Conservation (phyloP, 2,888 invertebrate species). For the Lagria hirta region DNA sequence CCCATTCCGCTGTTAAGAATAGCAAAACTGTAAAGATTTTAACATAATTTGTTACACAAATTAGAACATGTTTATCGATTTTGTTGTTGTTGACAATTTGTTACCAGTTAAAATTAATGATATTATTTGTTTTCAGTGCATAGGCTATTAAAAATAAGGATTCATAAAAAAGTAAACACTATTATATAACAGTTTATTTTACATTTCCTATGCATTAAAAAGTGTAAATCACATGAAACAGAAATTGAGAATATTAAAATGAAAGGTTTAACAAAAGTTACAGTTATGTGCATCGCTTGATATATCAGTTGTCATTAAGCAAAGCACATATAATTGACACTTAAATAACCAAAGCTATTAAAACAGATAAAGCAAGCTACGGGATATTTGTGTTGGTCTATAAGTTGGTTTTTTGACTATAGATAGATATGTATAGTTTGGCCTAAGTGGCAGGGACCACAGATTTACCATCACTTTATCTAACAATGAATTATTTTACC, state of each 20-base stretch:
- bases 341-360: conserved; percentile 23
- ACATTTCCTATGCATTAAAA: conserved; percentile 27
- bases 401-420: conserved; percentile 18
- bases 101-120: too few relatives aligned
- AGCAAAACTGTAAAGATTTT: too few relatives aligned
- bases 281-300: conserved; percentile 20
- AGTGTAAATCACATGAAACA: conserved; percentile 22
- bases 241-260: conserved; percentile 11
- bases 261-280: conserved; percentile 10
- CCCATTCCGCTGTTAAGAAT: too few relatives aligned
- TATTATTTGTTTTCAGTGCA: too few relatives aligned
- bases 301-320: conserved; percentile 21
- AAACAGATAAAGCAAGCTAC: conserved; percentile 29
- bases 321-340: conserved; percentile 26
- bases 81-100: too few relatives aligned
- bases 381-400: conserved; percentile 27
- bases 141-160: too few relatives aligned
- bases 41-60: too few relatives aligned
- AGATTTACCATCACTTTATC: conserved; percentile 20
- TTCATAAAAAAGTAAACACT: neutral
- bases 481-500: conserved; percentile 25
- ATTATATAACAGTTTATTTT: conserved; percentile 29
- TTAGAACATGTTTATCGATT: too few relatives aligned
- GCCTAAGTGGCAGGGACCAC: conserved; percentile 22
- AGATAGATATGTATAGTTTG: conserved; percentile 27